Base-by-base conservation (phyloP, 2,113 vertebrate species). In the Pollimyrus isidori region DNA sequence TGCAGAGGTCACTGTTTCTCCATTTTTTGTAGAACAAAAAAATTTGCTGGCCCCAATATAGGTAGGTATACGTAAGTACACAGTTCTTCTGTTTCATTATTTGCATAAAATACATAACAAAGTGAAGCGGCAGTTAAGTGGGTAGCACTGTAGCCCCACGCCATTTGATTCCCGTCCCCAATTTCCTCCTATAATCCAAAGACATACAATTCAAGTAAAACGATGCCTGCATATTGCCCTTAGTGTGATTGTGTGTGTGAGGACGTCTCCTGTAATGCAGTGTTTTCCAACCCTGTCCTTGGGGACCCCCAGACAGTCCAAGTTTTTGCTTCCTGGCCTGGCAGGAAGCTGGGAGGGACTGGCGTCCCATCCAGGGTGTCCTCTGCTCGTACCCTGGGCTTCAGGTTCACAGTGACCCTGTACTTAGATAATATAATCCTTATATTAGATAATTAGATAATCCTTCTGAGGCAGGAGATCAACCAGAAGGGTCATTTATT, bases 1-100 rank as follows among this genome's bases (percentile, higher is more conserved):
- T 56, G 19, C 50, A 87, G 85, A 87, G 85, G 85, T 56, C 85
- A 53, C 50, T 87, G 50, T 53, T 87, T 35, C 50, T 9, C n/a
- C 85, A 87, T 13, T 87, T 1, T 1, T 3, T 19, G 15, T 30
- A 35, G 85, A 21, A 42, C 10, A 85, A 30, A 26, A 7, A 23
- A 19, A 23, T 1, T 1, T 45, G 46, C 23, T n/a, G 21, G 35
- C 39, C 9, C 45, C 73, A 13, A 69, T 80, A 7, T 19, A 80
- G 15, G 73, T 80, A 80, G 11, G 35, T 39, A 42, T 80, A 19
- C 13, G 15, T 42, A 80, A 80, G 35, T 80, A 42, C 35, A 42
- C 15, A 42, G 30, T 80, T 80, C 15, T 35, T 42, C 4, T 42
- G 5, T 80, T 42, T 35, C 73, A 19, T 35, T 80, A 42, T 80